Evolutionary conservation across 2,113 vertebrate species (phyloP), one percentile per base, ranked within the genome.

Genomic region (Saimiri boliviensis): DNA sequence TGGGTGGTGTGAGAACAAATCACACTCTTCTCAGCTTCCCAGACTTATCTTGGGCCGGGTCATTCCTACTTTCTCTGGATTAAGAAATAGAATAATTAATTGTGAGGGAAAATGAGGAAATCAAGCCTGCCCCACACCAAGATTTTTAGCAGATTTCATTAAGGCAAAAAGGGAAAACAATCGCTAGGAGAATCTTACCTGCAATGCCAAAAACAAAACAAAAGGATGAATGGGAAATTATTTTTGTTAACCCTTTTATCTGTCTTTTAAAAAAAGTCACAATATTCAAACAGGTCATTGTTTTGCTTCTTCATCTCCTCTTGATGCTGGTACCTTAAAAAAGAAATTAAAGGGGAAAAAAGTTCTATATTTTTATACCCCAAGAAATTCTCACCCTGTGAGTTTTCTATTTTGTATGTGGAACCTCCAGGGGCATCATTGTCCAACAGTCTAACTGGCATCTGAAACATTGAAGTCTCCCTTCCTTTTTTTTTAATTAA

Each of bases 401-500:
- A 93, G 91, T 73, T 88, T 98, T 94, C 87, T 83, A 6, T 91
- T 96, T 79, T 96, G 89, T 96, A 30, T 5, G 0, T 5, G 91
- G 96, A 84, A 77, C 42, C 97, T 98, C 86, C 77, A 93, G 97
- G 95, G 96, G 71, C 80, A 6, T 77, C 40, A 10, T 74, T 52
- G 27, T 93, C 97, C 97, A 98, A 86, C 97, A 96, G 94, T 96
- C 96, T 97, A 96, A 98, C 85, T 52, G 88, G 97, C 98, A 97
- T 98, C 97, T 96, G 98, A 99, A 98, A 98, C 97, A 77, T 23
- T 96, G 96, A 98, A 97, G 98, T 98, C 97, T 97, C 98, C 95
- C 95, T 96, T 96, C 85, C 89, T 97, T 98, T 97, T 96, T 97
- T 98, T 99, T 99, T 99, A 99, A 99, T 99, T 99, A 99, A 99